Percentiles rank a stretch among this genome's conserved stretches.
phyloP scores from a whole-genome alignment of 2,113 vertebrate genomes.

The Nycticryphes semicollaris region DNA sequence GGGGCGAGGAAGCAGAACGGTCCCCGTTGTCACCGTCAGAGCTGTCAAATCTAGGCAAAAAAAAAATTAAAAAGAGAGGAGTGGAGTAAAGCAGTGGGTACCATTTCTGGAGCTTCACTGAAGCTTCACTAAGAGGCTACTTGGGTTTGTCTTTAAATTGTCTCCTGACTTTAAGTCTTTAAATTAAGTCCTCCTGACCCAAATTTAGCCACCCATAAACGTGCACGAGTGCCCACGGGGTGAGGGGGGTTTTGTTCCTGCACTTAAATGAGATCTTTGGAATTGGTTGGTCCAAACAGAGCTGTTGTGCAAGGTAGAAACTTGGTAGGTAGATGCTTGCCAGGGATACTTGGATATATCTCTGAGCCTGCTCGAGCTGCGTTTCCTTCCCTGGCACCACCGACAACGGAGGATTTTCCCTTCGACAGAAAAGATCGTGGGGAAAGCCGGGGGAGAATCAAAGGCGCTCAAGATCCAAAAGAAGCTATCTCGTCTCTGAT shows the following conservation, averaged over 20 bases:
- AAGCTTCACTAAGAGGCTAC: background rate
- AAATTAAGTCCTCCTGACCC: too few species aligned
- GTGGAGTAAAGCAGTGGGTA: background rate
- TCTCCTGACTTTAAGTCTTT: too few species aligned
- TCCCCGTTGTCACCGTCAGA: background rate
- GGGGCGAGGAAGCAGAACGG: accelerated
- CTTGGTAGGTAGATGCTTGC: too few species aligned
- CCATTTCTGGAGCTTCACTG: background rate
- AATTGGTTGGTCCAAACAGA: accelerated
- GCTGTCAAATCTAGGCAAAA: background rate
- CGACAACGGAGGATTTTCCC: background rate
- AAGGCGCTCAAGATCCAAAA: background rate
- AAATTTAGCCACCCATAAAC: background rate
- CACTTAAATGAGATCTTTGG: accelerated
- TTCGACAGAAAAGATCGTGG: background rate
- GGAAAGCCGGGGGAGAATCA: background rate
- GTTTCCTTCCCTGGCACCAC: background rate
- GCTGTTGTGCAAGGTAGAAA: too few species aligned
- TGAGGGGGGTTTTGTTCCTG: background rate
- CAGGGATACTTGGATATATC: accelerated
- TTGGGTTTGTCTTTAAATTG: background rate
- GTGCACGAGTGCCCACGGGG: background rate
- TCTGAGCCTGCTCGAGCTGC: accelerated
- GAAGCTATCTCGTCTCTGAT: background rate
- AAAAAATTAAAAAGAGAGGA: background rate